phyloP scores from a whole-genome alignment of 2,797 vertebrate genomes.

The Balearica regulorum region DNA sequence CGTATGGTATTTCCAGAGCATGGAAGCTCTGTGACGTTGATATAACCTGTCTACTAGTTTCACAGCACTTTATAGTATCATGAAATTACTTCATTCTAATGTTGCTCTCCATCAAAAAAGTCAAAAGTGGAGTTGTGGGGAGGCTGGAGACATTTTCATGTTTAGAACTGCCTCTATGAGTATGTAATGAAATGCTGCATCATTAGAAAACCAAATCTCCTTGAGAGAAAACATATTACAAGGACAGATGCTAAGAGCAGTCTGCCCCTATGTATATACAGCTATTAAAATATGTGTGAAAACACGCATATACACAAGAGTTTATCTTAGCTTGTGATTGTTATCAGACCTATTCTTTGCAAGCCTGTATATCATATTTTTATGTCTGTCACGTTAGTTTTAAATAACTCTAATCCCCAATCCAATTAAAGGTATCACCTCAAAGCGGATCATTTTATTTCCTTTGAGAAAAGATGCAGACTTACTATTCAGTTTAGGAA shows the following conservation, averaged over 20 bases:
- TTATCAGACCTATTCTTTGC: background rate
- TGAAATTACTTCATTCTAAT: background rate
- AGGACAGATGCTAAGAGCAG: background rate
- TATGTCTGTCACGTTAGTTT: background rate
- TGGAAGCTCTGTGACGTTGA: background rate
- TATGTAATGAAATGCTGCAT: background rate
- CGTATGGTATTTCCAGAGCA: background rate
- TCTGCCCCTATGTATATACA: background rate
- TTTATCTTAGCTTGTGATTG: background rate
- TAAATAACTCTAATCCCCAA: constrained; percentile 54
- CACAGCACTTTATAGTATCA: background rate
- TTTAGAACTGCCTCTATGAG: background rate
- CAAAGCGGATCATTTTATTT: constrained; percentile 31
- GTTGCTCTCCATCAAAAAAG: background rate
- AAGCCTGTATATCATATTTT: background rate
- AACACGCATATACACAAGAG: background rate
- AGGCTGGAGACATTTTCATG: background rate
- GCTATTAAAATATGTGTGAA: background rate
- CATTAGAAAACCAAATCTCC: background rate
- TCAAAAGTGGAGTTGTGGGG: background rate
- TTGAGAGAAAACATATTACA: background rate
- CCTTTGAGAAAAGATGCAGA: constrained; percentile 31
- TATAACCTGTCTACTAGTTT: background rate
- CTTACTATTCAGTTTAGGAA: constrained; percentile 35
- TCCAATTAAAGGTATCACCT: constrained; percentile 54